Percentiles rank a stretch among this genome's conserved stretches.
phyloP scores from a whole-genome alignment of 1,140 invertebrate species.

The Drosophila tropicalis region DNA sequence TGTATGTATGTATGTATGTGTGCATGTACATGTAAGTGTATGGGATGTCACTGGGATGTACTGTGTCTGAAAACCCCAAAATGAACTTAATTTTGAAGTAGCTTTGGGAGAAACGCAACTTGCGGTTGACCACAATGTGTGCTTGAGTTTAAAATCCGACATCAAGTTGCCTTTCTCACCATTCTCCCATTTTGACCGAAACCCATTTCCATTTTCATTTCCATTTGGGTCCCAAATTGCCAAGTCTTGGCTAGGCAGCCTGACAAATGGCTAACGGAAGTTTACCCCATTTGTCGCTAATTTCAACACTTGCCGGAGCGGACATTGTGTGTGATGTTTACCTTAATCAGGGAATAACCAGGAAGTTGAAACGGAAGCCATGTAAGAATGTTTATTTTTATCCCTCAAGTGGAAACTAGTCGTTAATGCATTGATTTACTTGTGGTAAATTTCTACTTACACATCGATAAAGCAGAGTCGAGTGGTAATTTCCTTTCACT shows the following conservation, averaged over 20 bases:
- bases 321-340: constrained; percentile 34
- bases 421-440: neutral
- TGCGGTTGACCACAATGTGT: constrained; percentile 62
- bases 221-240: neutral
- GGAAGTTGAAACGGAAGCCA: neutral
- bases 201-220: constrained; percentile 55
- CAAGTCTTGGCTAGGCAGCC: neutral
- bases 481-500: too few species aligned
- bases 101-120: constrained; percentile 43
- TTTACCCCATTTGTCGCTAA: constrained; percentile 65
- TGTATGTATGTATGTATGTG: neutral
- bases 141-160: constrained; percentile 45
- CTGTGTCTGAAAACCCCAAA: constrained; percentile 37
- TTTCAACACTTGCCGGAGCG: constrained; percentile 40
- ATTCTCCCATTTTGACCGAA: constrained; percentile 22
- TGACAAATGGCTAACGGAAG: constrained; percentile 63
- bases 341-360: constrained; percentile 5
- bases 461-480: too few species aligned
- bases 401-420: neutral
- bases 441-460: neutral
- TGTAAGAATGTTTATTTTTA: neutral
- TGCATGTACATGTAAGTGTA: neutral
- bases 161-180: constrained; percentile 44
- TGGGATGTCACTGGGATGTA: neutral
- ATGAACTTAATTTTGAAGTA: constrained; percentile 67